Base-by-base conservation (phyloP, 2,113 vertebrate species). In the Silurus glanis region DNA sequence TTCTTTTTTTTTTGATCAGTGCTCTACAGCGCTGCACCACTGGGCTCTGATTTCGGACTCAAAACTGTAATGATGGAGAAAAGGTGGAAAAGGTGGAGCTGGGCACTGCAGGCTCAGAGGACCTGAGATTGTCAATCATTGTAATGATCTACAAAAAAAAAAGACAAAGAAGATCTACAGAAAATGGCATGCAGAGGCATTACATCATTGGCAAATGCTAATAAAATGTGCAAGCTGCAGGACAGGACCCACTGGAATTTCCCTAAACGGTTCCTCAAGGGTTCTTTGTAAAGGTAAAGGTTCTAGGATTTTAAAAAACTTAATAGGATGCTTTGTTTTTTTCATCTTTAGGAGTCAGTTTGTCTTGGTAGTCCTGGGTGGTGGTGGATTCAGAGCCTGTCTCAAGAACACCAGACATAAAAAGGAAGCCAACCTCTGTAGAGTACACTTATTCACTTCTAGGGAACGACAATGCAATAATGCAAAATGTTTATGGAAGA, bases 1-100 rank as follows among this genome's bases (percentile, higher is more conserved):
- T 37, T 9, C 51, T 13, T 17, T 8, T 58, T 28, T 51, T 69
- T 90, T 87, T 88, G 82, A 86, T 88, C 86, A 62, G 84, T n/a
- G 47, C 49, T 45, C 59, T 49, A 78, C 66, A 76, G 45, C 8
- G 9, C 62, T 58, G 85, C 25, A 72, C 72, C 49, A 58, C 83
- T 76, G 83, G 51, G 83, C 85, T 89, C 82, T 76, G 78, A 74
- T 85, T 87, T 83, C 69, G 51, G 51, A 74, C 72, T 13, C 19
- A 59, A 47, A 81, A 67, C 86, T 76, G 76, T 78, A 81, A 84
- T 86, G 84, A 90, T 67, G 66, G 9, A 53, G 74, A 62, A 37
- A 66, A 58, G 55, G 74, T n/a, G 45, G 53, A 12, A 62, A 80
- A 47, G 28, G 72, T 53, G 21, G 21, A 58, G 19, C 62, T 19